Conservation (phyloP, 2,888 invertebrate species). For the Caenorhabditis angaria region DNA sequence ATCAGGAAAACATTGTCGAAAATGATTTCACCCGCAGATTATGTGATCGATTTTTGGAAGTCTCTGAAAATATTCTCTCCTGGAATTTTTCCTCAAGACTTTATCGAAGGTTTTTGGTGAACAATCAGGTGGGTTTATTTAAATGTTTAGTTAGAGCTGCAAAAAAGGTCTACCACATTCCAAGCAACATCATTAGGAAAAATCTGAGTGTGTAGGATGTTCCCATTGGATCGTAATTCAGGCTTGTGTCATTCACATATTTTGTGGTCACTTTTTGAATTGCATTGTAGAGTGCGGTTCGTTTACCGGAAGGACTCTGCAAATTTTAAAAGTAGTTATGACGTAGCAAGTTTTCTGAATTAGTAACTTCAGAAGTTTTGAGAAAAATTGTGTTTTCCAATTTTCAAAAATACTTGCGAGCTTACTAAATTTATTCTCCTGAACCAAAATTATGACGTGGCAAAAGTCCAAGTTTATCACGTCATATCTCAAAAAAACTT, state of each 20-base stretch:
- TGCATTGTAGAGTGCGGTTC: slow-evolving; percentile 37
- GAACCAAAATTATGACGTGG: background rate
- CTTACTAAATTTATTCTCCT: too few species aligned
- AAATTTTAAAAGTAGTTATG: background rate
- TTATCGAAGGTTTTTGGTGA: slow-evolving; percentile 59
- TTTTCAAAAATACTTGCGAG: background rate
- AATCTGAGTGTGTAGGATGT: slow-evolving; percentile 11
- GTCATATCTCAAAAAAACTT: slow-evolving; percentile 5
- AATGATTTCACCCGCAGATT: slow-evolving; percentile 48
- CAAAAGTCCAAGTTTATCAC: background rate
- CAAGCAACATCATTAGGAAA: slow-evolving; percentile 23
- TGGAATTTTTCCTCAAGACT: slow-evolving; percentile 80
- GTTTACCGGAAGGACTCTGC: slow-evolving; percentile 38
- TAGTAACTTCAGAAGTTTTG: background rate
- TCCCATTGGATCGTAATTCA: slow-evolving; percentile 23
- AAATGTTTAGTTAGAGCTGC: too few species aligned
- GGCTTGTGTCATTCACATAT: slow-evolving; percentile 25
- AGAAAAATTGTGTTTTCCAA: background rate
- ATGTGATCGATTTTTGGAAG: slow-evolving; percentile 56
- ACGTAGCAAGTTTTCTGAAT: background rate
- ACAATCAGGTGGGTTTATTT: slow-evolving; percentile 55
- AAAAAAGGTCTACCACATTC: slow-evolving; percentile 44
- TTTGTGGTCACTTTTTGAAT: slow-evolving; percentile 34
- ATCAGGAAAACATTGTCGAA: slow-evolving; percentile 45
- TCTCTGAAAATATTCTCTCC: slow-evolving; percentile 82